phyloP scores from a whole-genome alignment of 2,113 vertebrate genomes.

The Brachyistius frenatus region DNA sequence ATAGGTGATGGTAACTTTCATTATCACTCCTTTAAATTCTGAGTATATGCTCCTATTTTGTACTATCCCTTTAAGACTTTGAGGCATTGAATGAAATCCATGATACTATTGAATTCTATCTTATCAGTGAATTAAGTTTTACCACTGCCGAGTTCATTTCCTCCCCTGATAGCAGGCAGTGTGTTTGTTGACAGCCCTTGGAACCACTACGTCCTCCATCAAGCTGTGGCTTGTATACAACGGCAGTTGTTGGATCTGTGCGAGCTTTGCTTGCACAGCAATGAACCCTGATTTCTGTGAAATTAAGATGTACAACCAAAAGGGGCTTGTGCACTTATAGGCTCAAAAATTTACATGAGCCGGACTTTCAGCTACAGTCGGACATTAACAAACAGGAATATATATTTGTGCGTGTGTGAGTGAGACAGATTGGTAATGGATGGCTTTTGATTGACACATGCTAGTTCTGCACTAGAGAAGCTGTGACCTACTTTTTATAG shows the following conservation, averaged over 20 bases:
- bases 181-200: slow-evolving; percentile 15
- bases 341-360: neutral
- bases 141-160: slow-evolving; percentile 6
- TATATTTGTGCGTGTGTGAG: slow-evolving; percentile 8
- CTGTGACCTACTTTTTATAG: slow-evolving; percentile 81
- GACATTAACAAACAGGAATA: neutral
- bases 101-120: slow-evolving; percentile 2
- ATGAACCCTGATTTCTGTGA: neutral
- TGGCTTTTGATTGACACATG: slow-evolving; percentile 69
- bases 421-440: slow-evolving; percentile 36
- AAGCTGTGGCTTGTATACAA: neutral
- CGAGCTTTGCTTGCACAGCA: neutral
- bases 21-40: neutral
- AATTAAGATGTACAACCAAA: neutral
- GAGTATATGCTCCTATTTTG: neutral
- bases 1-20: neutral
- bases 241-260: neutral
- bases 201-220: neutral
- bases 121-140: neutral
- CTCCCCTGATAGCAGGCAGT: neutral
- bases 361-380: neutral
- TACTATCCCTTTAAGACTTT: neutral
- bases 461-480: slow-evolving; percentile 59
- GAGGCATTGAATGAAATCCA: neutral
- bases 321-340: neutral